Evolutionary conservation across 2,113 vertebrate genomes (phyloP).

Genomic region (Falco punctatus): DNA sequence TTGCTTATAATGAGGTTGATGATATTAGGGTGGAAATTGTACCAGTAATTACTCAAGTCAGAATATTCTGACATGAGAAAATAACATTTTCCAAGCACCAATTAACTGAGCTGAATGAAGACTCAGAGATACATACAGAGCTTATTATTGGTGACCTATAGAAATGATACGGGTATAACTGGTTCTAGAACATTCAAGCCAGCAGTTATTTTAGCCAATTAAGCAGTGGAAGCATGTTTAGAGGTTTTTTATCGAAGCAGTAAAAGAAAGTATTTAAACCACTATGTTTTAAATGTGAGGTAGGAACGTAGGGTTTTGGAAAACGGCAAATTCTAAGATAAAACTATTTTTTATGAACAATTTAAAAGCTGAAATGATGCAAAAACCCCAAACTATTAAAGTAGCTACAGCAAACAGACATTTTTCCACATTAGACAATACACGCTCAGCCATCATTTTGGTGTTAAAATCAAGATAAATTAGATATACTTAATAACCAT

Average conservation of each 20-base stretch:
- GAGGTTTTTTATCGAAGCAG: neutral
- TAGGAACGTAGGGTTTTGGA: neutral
- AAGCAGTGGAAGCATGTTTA: neutral
- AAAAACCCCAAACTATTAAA: neutral
- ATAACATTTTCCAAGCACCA: neutral
- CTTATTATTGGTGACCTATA: neutral
- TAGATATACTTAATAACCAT: neutral
- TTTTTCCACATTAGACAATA: neutral
- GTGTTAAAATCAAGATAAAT: neutral
- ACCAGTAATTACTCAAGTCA: conserved; percentile 18
- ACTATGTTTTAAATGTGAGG: neutral
- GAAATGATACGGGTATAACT: neutral
- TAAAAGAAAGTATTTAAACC: neutral
- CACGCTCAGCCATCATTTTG: neutral
- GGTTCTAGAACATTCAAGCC: neutral
- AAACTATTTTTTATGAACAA: neutral
- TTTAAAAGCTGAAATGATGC: neutral
- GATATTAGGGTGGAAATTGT: neutral
- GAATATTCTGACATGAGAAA: conserved; percentile 4
- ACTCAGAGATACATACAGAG: neutral
- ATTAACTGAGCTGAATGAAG: neutral
- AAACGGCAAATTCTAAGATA: neutral
- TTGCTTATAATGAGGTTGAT: neutral
- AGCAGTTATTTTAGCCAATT: neutral
- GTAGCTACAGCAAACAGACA: neutral